Evolutionary conservation across 2,888 invertebrate genomes (phyloP).

Genomic region (Linnaemya tessellans): DNA sequence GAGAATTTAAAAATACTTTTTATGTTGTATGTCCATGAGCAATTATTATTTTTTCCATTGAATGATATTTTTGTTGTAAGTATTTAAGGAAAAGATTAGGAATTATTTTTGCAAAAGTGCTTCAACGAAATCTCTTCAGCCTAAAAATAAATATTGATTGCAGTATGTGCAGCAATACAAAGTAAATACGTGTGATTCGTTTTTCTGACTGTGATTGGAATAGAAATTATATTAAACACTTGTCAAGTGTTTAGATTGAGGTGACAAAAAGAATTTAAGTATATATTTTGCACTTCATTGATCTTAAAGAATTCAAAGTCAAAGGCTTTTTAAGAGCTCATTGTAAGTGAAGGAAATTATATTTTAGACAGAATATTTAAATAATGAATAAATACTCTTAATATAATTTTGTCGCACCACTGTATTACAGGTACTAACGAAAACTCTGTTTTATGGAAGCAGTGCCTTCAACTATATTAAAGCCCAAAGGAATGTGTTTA

Average conservation of each 20-base stretch:
- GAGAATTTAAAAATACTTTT: background rate
- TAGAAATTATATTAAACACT: slow-evolving; percentile 21
- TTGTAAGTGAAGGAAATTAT: background rate
- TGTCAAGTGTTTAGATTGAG: slow-evolving; percentile 13
- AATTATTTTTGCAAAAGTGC: slow-evolving; percentile 41
- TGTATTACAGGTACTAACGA: too few species aligned
- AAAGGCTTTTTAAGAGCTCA: background rate
- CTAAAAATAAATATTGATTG: slow-evolving; percentile 60
- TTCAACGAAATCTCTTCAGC: slow-evolving; percentile 55
- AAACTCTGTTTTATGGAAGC: too few species aligned
- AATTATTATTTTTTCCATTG: background rate
- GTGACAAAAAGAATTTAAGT: slow-evolving; percentile 37
- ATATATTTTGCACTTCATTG: slow-evolving; percentile 36
- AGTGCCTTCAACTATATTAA: too few species aligned
- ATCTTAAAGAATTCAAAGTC: slow-evolving; percentile 15
- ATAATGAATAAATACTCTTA: background rate
- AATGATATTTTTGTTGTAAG: background rate
- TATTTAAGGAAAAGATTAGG: slow-evolving; percentile 46
- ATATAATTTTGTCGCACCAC: background rate
- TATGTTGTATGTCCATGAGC: too few species aligned
- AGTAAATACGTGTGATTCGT: background rate
- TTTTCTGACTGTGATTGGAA: slow-evolving; percentile 12
- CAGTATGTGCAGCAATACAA: background rate
- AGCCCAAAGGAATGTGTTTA: too few species aligned
- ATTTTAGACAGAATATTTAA: background rate